Base-by-base conservation (phyloP, 2,888 invertebrate genomes). In the Papilio demoleus region DNA sequence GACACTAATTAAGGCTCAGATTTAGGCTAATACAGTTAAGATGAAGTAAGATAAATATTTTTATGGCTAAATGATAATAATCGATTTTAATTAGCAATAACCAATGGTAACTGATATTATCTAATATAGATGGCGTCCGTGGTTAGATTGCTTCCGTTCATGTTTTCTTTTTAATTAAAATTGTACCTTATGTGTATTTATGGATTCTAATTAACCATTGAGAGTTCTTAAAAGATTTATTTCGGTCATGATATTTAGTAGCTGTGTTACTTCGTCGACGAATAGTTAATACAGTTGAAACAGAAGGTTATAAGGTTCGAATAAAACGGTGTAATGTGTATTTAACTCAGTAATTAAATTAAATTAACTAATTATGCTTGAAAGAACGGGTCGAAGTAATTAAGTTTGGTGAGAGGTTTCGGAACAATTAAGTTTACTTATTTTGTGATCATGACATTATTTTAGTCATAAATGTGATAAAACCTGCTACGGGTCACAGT, bases 1-100 rank as follows among this genome's bases (percentile, higher is more conserved):
- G 47, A 34, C 47, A 47, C 34, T 36, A 34, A 56, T 56, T 27
- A 65, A 62, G 31, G 14, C 17, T 8, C 19, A 42, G 31, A 40
- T 45, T 65, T 36, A 24, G 56, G 36, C 65, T 65, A 65, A 69
- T 65, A 68, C 59, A 50, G 59, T 65, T 45, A 56, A 65, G 62
- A 65, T 65, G n/a, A n/a, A n/a, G 12, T 12, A 22, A 65, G 69
- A 65, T 70, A 62, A 69, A 66, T 58, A 59, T 65, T 65, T 69
- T 70, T 47, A 70, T 65, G 27, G 62, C 53, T 42, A 47, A 38
- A 34, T 61, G 65, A 70, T 70, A 70, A 38, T 65, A 36, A 70
- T 70, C 69, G 65, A 65, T 62, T 70, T 70, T 66, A 65, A 70
- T 65, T 65, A 66, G 65, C 65, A 65, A 56, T 65, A 65, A 8